Evolutionary conservation across 1,140 invertebrate genomes (phyloP), one percentile per base, ranked within the genome.

Genomic region (Steinernema khuongi): DNA sequence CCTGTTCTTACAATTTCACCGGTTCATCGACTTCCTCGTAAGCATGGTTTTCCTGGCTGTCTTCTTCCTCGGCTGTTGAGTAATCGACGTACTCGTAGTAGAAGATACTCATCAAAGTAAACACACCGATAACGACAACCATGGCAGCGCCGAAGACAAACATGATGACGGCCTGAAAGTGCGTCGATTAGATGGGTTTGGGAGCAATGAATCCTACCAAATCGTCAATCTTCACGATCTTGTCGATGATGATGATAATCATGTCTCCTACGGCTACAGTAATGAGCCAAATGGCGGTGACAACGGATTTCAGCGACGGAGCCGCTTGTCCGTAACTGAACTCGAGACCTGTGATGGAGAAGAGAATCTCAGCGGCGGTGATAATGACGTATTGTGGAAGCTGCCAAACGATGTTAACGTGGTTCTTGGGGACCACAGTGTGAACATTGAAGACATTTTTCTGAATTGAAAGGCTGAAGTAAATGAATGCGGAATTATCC

Each of bases 241-340:
- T 60, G 50, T 60, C 50, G 33, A 97, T 89, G 28, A 96, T 89
- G 1, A 96, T 90, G 4, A 93, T 92, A 69, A 97, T 90, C 1
- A 96, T 85, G 86, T 97, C 96, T 28, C 95, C 95, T 81, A 94
- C 89, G 0, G 94, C 92, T 4, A 92, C 91, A 0, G 93, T 94
- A 0, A 97, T 83, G 30, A 95, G 87, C 92, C 93, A 97, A 0
- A 90, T 89, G 4, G 94, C 93, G 83, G 93, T 91, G 29, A 98
- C 85, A 0, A 97, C 89, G 0, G 86, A 85, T 73, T 88, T 88
- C 86, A 88, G 85, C 30, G 84, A 84, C 0, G 83, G 79, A 1
- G 88, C 87, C 22, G 87, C 79, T 87, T 91, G 89, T 31, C 89
- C 89, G 85, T 95, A 97, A 0, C 93, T 92, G 86, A 96, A 96